A percentile compares a stretch with the other conserved stretches of the same genome.
Evolutionary conservation across 2,797 vertebrate genomes (phyloP).

Genomic region (Poeciliopsis paucimaculata): DNA sequence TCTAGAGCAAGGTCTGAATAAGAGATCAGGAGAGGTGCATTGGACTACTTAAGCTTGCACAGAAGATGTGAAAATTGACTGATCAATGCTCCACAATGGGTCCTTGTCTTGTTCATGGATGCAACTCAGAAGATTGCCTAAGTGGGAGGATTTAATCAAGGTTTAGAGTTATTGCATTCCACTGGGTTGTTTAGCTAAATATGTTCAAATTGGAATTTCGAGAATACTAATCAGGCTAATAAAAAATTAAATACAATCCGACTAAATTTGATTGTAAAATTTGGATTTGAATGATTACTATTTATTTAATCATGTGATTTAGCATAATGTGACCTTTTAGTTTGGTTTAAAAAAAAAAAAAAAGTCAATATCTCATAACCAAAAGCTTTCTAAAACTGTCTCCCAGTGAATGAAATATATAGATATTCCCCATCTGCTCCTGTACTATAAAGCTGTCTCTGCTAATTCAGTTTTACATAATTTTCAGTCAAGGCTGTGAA

Average conservation of each 20-base stretch:
- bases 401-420: neutral
- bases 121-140: neutral
- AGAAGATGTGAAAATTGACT: conserved; percentile 3
- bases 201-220: neutral
- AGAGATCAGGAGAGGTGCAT: neutral
- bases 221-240: neutral
- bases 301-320: neutral
- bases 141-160: conserved; percentile 5
- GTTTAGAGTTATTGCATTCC: neutral
- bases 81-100: conserved; percentile 1
- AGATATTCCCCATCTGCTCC: neutral
- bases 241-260: neutral
- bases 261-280: neutral
- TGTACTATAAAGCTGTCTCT: neutral
- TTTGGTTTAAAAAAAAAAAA: neutral
- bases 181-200: neutral
- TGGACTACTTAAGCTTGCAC: neutral
- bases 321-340: neutral
- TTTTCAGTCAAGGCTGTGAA: neutral
- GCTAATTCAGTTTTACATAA: neutral
- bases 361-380: neutral
- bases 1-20: conserved; percentile 18
- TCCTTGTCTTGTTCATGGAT: neutral
- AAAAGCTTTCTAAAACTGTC: too few relatives aligned
- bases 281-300: neutral